These are phyloP conservation scores for Hypolimnas misippus DNA, from an alignment of 2,888 invertebrate species.

Conservation along the genomic window DNA sequence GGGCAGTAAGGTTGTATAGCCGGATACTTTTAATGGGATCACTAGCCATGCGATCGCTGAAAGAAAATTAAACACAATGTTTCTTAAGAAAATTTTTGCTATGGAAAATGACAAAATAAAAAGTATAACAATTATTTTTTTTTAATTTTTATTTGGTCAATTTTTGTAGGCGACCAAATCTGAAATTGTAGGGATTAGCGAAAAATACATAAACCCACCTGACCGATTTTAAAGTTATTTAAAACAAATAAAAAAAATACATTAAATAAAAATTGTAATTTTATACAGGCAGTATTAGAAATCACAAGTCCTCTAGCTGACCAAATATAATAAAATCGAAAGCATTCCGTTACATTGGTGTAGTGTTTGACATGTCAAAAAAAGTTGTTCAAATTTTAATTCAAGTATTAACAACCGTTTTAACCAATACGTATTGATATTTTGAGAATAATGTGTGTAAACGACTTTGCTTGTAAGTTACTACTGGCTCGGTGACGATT, in stretches of 20 bases:
- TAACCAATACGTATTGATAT: neutral
- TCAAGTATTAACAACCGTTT: constrained; percentile 1
- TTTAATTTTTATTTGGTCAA: too few species aligned
- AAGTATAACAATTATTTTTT: too few species aligned
- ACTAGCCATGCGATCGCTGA: constrained; percentile 86
- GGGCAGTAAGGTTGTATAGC: constrained; percentile 63
- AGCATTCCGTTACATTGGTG: neutral
- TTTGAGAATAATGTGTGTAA: neutral
- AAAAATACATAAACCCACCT: too few species aligned
- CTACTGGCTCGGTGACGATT: too few species aligned
- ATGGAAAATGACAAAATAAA: too few species aligned
- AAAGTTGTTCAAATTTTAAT: neutral
- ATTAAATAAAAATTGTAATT: too few species aligned
- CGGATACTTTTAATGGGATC: constrained; percentile 79
- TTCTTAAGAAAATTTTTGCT: neutral
- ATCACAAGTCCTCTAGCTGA: neutral
- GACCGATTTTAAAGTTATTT: too few species aligned
- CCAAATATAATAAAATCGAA: constrained; percentile 1
- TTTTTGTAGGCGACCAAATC: too few species aligned
- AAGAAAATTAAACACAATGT: constrained; percentile 40
- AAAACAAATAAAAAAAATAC: too few species aligned
- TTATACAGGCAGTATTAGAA: too few species aligned
- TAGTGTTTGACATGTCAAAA: neutral
- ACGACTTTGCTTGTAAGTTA: neutral
- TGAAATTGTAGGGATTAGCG: too few species aligned